phyloP scores from a whole-genome alignment of 1,140 invertebrate species.

The Nasonia vitripennis region DNA sequence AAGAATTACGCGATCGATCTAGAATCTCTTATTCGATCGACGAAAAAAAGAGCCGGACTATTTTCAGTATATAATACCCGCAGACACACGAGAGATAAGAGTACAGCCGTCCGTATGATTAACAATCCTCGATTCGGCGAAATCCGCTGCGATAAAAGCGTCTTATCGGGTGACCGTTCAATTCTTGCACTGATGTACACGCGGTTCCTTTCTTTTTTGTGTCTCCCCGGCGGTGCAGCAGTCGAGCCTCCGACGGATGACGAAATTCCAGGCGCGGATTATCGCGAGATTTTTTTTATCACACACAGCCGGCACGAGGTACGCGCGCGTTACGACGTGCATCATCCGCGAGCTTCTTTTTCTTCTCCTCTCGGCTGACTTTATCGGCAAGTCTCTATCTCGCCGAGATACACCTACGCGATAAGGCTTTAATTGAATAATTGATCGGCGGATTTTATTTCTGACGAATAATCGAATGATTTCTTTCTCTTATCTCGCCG shows the following conservation, averaged over 20 bases:
- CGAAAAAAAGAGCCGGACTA: too few relatives aligned
- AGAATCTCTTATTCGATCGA: neutral
- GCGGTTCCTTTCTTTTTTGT: neutral
- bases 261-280: neutral
- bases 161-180: too few relatives aligned
- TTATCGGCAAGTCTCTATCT: too few relatives aligned
- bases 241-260: neutral
- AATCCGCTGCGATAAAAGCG: too few relatives aligned
- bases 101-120: neutral
- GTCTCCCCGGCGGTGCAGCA: neutral
- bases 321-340: neutral
- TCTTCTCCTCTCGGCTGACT: too few relatives aligned
- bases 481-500: neutral
- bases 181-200: too few relatives aligned
- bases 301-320: neutral
- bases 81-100: too few relatives aligned
- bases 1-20: neutral
- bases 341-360: neutral
- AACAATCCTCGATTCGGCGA: neutral
- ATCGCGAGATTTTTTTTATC: neutral
- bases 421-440: neutral
- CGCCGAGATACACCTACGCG: neutral
- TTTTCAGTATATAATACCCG: too few relatives aligned
- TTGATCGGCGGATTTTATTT: neutral
- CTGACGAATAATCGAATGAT: neutral